phyloP scores from a whole-genome alignment of 2,888 invertebrate genomes.

The Priocnemis perturbator region DNA sequence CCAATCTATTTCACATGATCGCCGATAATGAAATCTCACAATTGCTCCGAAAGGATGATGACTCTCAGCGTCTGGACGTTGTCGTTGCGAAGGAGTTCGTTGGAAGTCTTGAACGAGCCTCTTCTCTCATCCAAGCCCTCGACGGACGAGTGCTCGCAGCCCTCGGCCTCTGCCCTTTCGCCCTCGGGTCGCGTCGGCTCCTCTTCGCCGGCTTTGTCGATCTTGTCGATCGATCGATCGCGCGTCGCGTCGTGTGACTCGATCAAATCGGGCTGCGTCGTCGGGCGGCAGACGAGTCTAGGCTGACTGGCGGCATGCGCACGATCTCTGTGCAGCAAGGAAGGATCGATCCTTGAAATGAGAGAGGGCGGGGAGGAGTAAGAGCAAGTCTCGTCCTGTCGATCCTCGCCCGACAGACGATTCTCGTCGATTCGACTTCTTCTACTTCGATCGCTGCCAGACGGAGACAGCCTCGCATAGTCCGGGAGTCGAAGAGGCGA shows the following conservation, averaged over 20 bases:
- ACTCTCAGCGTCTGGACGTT: slow-evolving; percentile 72
- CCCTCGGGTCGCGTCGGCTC: slow-evolving; percentile 58
- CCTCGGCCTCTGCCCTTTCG: slow-evolving; percentile 71
- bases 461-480: slow-evolving; percentile 18
- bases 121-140: slow-evolving; percentile 62
- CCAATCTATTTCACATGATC: background rate
- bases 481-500: slow-evolving; percentile 10
- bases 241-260: slow-evolving; percentile 58
- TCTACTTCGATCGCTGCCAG: slow-evolving; percentile 38
- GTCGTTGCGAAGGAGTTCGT: slow-evolving; percentile 68
- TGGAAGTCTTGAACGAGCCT: slow-evolving; percentile 59
- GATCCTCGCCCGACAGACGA: background rate
- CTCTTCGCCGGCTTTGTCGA: background rate
- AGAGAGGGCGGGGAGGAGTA: slow-evolving; percentile 8
- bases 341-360: slow-evolving; percentile 6
- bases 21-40: slow-evolving; percentile 59
- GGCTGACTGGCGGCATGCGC: no score
- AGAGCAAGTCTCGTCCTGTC: slow-evolving; percentile 32
- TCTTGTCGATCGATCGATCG: no score
- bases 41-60: slow-evolving; percentile 73
- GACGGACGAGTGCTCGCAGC: slow-evolving; percentile 68
- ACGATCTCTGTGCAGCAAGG: no score
- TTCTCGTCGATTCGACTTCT: slow-evolving; percentile 15
- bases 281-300: slow-evolving; percentile 50
- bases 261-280: slow-evolving; percentile 65